These are phyloP conservation scores for Drosophila peninsularis DNA, from an alignment of 2,888 invertebrate genomes.

Conservation along the genomic window DNA sequence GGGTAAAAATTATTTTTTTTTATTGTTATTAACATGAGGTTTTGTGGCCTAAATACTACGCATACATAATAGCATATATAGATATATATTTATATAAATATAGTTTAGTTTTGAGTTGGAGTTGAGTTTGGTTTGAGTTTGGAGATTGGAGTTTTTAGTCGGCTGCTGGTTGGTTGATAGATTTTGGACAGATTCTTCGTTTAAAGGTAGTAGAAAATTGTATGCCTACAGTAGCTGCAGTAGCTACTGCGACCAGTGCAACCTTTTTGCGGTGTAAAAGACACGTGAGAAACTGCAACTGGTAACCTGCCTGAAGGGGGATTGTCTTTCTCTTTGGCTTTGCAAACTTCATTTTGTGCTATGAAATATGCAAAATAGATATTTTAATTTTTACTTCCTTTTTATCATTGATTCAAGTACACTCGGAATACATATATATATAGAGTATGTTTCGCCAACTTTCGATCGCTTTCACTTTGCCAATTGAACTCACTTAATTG, in stretches of 20 bases:
- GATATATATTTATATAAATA: slow-evolving; percentile 21
- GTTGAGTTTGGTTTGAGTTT: slow-evolving; percentile 23
- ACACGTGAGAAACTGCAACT: slow-evolving; percentile 67
- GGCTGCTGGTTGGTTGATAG: slow-evolving; percentile 37
- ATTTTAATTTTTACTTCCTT: neutral
- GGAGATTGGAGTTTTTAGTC: slow-evolving; percentile 3
- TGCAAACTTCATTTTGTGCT: slow-evolving; percentile 11
- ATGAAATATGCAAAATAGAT: slow-evolving; percentile 53
- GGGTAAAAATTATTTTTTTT: slow-evolving; percentile 26
- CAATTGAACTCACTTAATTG: slow-evolving; percentile 82
- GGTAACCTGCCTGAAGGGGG: slow-evolving; percentile 30
- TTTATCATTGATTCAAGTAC: slow-evolving; percentile 9
- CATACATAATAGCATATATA: slow-evolving; percentile 59
- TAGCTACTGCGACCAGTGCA: slow-evolving; percentile 73
- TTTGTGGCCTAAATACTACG: slow-evolving; percentile 52
- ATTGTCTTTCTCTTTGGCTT: neutral
- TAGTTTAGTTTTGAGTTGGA: slow-evolving; percentile 11
- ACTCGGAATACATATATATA: slow-evolving; percentile 25
- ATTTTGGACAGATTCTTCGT: slow-evolving; percentile 84
- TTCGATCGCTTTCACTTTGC: slow-evolving; percentile 70
- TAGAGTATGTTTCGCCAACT: slow-evolving; percentile 62
- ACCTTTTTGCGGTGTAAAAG: slow-evolving; percentile 83
- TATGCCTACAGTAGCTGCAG: slow-evolving; percentile 72
- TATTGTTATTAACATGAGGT: slow-evolving; percentile 37
- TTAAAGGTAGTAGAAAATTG: slow-evolving; percentile 83